These are phyloP conservation scores for Xerus inauris DNA, from an alignment of 2,113 vertebrate genomes.

Conservation along the genomic window DNA sequence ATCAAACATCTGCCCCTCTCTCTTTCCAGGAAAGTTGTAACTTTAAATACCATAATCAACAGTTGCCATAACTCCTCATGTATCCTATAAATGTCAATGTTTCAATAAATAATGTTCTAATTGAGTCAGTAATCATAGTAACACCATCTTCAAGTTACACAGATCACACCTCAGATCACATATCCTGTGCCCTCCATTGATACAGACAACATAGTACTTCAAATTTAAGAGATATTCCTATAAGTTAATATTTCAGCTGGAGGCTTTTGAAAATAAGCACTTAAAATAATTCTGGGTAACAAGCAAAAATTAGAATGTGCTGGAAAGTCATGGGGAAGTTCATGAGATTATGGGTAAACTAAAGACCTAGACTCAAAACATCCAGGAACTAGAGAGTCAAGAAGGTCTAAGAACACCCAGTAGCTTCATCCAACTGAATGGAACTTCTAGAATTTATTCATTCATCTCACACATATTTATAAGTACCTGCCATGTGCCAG, in stretches of 20 bases:
- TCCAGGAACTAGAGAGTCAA: background rate
- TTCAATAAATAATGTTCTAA: conserved; percentile 11
- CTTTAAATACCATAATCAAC: background rate
- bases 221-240: background rate
- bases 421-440: background rate
- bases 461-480: background rate
- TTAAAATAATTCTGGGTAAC: background rate
- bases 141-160: conserved; percentile 44
- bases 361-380: background rate
- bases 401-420: background rate
- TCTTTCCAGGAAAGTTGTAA: background rate
- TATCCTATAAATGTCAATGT: background rate
- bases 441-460: background rate
- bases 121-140: background rate
- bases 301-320: background rate
- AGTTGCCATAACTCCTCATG: background rate
- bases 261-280: background rate
- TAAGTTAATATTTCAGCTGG: background rate
- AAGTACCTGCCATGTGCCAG: background rate
- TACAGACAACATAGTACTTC: background rate
- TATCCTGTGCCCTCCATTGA: background rate
- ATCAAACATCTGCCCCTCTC: background rate
- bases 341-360: conserved; percentile 10
- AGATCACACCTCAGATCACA: background rate
- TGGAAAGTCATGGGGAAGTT: background rate